Evolutionary conservation across 2,888 invertebrate genomes (phyloP), one percentile per base, ranked within the genome.

Genomic region (Brachyptera putata): DNA sequence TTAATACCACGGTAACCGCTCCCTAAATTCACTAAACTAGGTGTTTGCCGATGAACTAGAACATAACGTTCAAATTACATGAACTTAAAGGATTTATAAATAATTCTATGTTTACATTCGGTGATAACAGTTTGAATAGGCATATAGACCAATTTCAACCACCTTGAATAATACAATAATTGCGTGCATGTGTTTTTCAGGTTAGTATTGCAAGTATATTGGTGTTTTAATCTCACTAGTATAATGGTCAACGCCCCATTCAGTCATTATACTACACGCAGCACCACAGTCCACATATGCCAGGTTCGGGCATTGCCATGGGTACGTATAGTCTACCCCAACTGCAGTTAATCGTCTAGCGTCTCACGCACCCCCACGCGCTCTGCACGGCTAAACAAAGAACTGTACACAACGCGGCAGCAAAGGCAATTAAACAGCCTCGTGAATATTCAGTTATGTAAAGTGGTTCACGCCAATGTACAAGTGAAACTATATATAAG

Each of bases 391-490:
- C 22, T 24, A 24, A 46, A 46, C 46, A 46, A 46, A 46, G 46
- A 46, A 46, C 46, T 24, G 22, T n/a, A 30, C 30, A 30, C 30
- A 46, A 41, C 41, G 41, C 16, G 41, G 41, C 46, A 46, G 30
- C 5, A 11, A 11, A 46, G 46, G 22, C 46, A 46, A 46, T 46
- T 46, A 53, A 41, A 50, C 50, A 26, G n/a, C 18, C 26, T 50
- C 39, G 41, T 59, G 58, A 59, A 59, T 59, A 59, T 59, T 59
- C 58, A 59, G 53, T 37, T 59, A 59, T 59, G 53, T 43, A 41
- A 59, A 59, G 26, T 39, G 53, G 37, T 59, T 59, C 53, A 53
- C 58, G 48, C 57, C 34, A 14, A 30, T 21, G 49, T 24, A 58
- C 41, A 41, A 16, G 41, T 16, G 41, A 41, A 39, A 41, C 16